Evolutionary conservation across 2,888 invertebrate species (phyloP).

Genomic region (Adelognathus sp.): DNA sequence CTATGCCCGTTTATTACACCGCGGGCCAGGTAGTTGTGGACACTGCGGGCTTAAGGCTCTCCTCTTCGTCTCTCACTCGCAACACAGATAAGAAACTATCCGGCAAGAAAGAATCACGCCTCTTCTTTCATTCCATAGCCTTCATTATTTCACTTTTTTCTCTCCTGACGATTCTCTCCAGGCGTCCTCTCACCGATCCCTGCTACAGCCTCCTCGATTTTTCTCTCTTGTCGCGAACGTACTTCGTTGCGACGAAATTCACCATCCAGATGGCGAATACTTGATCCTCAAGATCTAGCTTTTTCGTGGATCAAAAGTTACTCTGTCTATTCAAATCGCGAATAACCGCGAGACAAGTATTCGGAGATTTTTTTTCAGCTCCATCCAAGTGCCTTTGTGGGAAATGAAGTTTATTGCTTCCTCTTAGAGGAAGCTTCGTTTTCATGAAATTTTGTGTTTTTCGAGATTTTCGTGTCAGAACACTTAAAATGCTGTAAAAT

Average conservation of each 20-base stretch:
- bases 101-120: neutral
- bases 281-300: neutral
- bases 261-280: neutral
- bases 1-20: neutral
- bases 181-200: neutral
- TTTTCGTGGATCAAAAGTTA: neutral
- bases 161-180: neutral
- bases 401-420: too few species aligned
- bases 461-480: too few species aligned
- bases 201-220: neutral
- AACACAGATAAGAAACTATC: constrained; percentile 16
- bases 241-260: neutral
- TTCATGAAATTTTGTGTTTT: too few species aligned
- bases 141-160: neutral
- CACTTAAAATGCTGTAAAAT: too few species aligned
- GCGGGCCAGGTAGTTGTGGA: constrained; percentile 9
- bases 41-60: constrained; percentile 29
- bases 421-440: too few species aligned
- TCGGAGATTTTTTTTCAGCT: too few species aligned
- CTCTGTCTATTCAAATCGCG: neutral
- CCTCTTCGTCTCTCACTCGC: constrained; percentile 20
- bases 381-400: too few species aligned
- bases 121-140: neutral
- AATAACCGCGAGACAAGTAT: too few species aligned
- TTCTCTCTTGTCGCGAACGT: neutral